Evolutionary conservation across 2,797 vertebrate species (phyloP).

Genomic region (Phoxinus dragarum): DNA sequence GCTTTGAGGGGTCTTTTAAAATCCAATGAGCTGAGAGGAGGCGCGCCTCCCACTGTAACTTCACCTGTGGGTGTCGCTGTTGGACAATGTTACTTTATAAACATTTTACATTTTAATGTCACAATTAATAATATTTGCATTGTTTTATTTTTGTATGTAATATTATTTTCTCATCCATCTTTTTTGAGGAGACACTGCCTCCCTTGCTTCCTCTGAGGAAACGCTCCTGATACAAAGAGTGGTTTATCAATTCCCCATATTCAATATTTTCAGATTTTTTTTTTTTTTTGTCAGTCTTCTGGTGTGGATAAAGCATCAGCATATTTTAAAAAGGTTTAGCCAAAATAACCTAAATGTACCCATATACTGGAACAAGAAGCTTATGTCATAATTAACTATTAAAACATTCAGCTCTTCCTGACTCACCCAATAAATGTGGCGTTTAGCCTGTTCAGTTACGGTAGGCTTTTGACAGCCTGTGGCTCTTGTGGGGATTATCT

Average conservation of each 20-base stretch:
- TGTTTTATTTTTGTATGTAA: too few relatives aligned
- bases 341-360: neutral
- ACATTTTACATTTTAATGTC: too few relatives aligned
- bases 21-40: too few relatives aligned
- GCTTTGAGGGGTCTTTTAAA: too few relatives aligned
- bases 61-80: too few relatives aligned
- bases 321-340: neutral
- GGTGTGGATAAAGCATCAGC: neutral
- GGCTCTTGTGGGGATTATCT: conserved; percentile 40
- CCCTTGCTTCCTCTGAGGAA: too few relatives aligned
- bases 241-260: neutral
- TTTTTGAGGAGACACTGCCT: too few relatives aligned
- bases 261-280: neutral
- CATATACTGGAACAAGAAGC: neutral
- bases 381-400: neutral
- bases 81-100: too few relatives aligned
- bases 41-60: too few relatives aligned
- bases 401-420: conserved; percentile 8
- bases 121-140: too few relatives aligned
- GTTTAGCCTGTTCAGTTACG: conserved; percentile 11
- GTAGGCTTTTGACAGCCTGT: conserved; percentile 35
- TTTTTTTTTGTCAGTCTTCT: neutral
- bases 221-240: neutral
- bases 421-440: conserved; percentile 14
- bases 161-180: too few relatives aligned